Conservation (phyloP, 2,888 invertebrate species). For the Brachypterus glaber region DNA sequence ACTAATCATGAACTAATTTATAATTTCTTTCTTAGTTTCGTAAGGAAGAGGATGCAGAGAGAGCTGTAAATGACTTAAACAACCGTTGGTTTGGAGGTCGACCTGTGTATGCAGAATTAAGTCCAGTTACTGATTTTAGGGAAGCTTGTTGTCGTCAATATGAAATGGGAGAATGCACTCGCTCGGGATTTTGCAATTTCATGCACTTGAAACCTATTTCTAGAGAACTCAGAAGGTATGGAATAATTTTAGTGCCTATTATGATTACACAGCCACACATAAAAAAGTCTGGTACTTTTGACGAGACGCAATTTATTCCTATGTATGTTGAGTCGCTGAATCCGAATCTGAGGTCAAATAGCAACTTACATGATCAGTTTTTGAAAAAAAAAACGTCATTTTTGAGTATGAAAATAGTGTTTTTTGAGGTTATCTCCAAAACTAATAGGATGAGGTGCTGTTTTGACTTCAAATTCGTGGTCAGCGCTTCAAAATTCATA, state of each 20-base stretch:
- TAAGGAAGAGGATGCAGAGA: conserved; percentile 96
- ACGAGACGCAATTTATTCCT: too few relatives aligned
- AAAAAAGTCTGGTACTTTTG: neutral
- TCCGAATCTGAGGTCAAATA: too few relatives aligned
- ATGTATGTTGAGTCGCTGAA: too few relatives aligned
- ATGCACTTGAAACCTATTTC: conserved; percentile 99
- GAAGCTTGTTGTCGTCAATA: conserved; percentile 99
- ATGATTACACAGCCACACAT: neutral
- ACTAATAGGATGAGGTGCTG: too few relatives aligned
- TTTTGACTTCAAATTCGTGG: too few relatives aligned
- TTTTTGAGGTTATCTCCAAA: too few relatives aligned
- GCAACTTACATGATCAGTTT: too few relatives aligned
- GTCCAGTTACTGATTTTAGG: conserved; percentile 98
- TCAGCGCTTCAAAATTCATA: too few relatives aligned
- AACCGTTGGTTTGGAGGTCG: conserved; percentile 99
- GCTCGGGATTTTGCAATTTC: conserved; percentile 99
- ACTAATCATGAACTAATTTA: neutral
- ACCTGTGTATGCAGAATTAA: conserved; percentile 95
- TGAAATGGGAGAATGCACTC: conserved; percentile 98
- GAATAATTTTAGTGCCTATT: neutral
- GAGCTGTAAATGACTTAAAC: conserved; percentile 92
- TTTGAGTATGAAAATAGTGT: too few relatives aligned
- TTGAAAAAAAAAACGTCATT: too few relatives aligned
- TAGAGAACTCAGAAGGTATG: conserved; percentile 76
- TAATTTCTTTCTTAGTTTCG: conserved; percentile 56